Evolutionary conservation across 2,113 vertebrate genomes (phyloP).

Genomic region (Tragelaphus buxtoni): DNA sequence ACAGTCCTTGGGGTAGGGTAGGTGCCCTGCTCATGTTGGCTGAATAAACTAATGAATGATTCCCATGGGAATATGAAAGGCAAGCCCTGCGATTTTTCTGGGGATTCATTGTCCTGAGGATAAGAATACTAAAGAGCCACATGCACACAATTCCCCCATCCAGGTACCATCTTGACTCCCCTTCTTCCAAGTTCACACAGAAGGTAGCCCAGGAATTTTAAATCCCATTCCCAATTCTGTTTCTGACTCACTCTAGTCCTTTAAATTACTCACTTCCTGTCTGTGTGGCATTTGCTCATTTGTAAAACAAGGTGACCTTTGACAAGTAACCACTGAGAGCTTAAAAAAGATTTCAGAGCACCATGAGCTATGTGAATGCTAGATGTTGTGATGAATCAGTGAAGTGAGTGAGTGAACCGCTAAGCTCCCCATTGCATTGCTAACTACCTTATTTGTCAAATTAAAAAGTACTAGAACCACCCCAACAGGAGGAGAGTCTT

Average conservation of each 20-base stretch:
- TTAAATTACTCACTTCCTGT: slow-evolving; percentile 4
- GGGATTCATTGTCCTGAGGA: not conserved
- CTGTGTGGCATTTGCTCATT: not conserved
- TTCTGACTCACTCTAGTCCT: not conserved
- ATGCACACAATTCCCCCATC: not conserved
- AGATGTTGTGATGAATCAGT: not conserved
- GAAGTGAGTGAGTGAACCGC: not conserved
- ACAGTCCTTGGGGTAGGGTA: not conserved
- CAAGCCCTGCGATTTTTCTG: not conserved
- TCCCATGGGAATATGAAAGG: not conserved
- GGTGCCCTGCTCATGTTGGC: fast-evolving
- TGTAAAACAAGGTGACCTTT: not conserved
- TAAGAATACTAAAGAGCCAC: not conserved
- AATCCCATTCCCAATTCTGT: not conserved
- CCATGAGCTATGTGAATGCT: not conserved
- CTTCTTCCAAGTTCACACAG: not conserved
- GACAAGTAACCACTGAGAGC: not conserved
- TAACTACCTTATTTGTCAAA: slow-evolving; percentile 16
- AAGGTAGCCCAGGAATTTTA: not conserved
- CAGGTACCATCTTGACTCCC: not conserved
- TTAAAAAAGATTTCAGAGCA: slow-evolving; percentile 8
- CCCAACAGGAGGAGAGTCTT: not conserved
- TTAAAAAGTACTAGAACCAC: not conserved
- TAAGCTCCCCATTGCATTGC: not conserved
- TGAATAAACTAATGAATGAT: not conserved